Evolutionary conservation across 2,797 vertebrate genomes (phyloP).

Genomic region (Sphaeramia orbicularis): DNA sequence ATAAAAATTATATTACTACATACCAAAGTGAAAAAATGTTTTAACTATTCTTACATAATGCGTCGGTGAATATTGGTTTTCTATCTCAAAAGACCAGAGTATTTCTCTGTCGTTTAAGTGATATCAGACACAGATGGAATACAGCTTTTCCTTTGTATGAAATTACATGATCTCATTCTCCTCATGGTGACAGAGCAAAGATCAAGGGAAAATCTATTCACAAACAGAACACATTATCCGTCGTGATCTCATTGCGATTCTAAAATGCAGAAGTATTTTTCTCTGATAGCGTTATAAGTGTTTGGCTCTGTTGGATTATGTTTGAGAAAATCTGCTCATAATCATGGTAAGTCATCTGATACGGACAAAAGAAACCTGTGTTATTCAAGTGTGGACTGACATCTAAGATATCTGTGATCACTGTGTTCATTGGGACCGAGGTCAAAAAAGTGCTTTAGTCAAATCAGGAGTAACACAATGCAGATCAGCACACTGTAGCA

Average conservation of each 20-base stretch:
- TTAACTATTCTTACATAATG: conserved; percentile 11
- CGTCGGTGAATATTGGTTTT: conserved; percentile 12
- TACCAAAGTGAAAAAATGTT: not conserved
- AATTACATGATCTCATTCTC: conserved; percentile 23
- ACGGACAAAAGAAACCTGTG: not conserved
- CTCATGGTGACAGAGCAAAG: not conserved
- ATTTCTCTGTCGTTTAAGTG: not conserved
- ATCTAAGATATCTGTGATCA: not conserved
- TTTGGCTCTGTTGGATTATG: not conserved
- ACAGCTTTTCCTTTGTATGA: conserved; percentile 9
- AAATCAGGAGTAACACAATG: not conserved
- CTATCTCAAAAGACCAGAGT: conserved; percentile 7
- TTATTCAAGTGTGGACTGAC: not conserved
- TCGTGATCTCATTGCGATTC: conserved; percentile 2
- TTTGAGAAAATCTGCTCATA: not conserved
- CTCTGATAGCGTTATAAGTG: not conserved
- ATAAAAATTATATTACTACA: conserved; percentile 33
- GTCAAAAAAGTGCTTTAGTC: not conserved
- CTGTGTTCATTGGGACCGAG: not conserved
- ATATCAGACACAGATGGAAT: conserved; percentile 35
- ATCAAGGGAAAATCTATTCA: not conserved
- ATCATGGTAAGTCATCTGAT: not conserved
- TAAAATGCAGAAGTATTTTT: conserved; percentile 3
- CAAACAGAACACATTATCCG: not conserved
- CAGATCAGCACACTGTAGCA: too few species aligned